Evolutionary conservation across 1,140 invertebrate genomes (phyloP).

Genomic region (Myzus persicae): DNA sequence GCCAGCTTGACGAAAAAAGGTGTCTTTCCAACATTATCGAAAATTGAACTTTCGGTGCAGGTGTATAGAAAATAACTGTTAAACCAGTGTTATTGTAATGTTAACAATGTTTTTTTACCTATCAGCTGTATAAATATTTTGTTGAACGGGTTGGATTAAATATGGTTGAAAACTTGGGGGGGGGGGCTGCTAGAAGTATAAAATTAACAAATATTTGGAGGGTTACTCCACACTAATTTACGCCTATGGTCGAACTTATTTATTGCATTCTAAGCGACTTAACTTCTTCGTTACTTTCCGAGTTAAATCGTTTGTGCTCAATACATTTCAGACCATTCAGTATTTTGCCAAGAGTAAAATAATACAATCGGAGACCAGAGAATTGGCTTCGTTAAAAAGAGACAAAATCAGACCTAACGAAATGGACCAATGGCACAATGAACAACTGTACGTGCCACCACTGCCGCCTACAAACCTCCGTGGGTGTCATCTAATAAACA

Average conservation of each 20-base stretch:
- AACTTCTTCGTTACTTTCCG: not conserved
- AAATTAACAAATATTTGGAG: too few species aligned
- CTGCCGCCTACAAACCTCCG: constrained; percentile 94
- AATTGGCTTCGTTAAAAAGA: constrained; percentile 80
- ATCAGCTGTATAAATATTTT: not conserved
- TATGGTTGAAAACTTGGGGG: too few species aligned
- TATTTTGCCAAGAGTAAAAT: constrained; percentile 87
- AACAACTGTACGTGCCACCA: constrained; percentile 91
- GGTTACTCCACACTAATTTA: too few species aligned
- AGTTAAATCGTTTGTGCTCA: not conserved
- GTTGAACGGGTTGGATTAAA: too few species aligned
- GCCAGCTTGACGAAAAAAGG: too few species aligned
- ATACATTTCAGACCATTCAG: constrained; percentile 78
- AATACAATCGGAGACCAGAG: constrained; percentile 85
- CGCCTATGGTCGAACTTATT: too few species aligned
- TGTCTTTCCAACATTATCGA: too few species aligned
- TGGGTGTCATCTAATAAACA: constrained; percentile 92
- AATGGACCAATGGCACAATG: constrained; percentile 86
- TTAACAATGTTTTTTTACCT: not conserved
- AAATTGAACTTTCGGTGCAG: too few species aligned
- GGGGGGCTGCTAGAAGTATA: too few species aligned
- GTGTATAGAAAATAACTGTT: too few species aligned
- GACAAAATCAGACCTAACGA: constrained; percentile 85
- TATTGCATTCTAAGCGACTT: not conserved
- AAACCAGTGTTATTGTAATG: too few species aligned